phyloP scores from a whole-genome alignment of 2,797 vertebrate species.

The Tiaroga cobitis region DNA sequence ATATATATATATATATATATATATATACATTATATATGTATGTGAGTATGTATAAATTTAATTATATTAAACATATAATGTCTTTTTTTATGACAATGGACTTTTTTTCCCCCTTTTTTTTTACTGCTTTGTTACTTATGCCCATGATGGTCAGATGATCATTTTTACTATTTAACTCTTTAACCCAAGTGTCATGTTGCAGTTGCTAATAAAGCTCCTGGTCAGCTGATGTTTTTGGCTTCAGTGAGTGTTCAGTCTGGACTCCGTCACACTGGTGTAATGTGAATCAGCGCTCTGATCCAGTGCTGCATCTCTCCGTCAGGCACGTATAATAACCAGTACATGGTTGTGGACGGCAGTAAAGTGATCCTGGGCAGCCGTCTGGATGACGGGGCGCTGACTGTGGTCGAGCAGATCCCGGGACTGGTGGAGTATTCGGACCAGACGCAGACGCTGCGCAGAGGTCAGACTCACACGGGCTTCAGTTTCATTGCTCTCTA shows the following conservation, averaged over 20 bases:
- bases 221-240: neutral
- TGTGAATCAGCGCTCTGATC: neutral
- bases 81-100: no score
- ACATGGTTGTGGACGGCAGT: slow-evolving; percentile 91
- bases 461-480: slow-evolving; percentile 75
- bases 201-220: neutral
- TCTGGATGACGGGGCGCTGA: slow-evolving; percentile 82
- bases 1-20: no score
- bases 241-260: neutral
- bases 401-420: slow-evolving; percentile 92
- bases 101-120: no score
- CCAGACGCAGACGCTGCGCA: slow-evolving; percentile 86
- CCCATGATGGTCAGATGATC: no score
- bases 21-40: no score
- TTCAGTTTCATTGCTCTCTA: neutral
- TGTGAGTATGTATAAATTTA: no score
- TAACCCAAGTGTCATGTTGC: no score
- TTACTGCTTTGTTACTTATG: no score
- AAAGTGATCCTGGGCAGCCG: slow-evolving; percentile 79
- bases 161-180: no score
- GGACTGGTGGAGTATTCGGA: slow-evolving; percentile 88
- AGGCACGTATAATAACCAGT: slow-evolving; percentile 96
- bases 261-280: neutral
- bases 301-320: neutral
- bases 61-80: no score